Evolutionary conservation across 1,140 invertebrate genomes (phyloP).

Genomic region (Himalopsyche phryganea): DNA sequence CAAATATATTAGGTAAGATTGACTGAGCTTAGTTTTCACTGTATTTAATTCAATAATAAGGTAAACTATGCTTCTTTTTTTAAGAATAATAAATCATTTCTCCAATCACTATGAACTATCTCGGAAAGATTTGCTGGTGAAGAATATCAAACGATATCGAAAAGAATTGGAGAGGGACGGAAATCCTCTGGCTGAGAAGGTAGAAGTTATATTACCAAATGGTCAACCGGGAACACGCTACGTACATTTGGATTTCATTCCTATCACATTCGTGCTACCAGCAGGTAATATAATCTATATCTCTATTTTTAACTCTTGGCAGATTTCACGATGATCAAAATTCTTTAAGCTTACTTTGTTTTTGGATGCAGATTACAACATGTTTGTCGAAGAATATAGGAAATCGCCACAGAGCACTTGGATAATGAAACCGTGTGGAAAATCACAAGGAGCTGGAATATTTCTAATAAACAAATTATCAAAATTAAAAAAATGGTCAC

Average conservation of each 20-base stretch:
- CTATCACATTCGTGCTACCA: slow-evolving; percentile 88
- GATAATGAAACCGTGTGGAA: slow-evolving; percentile 97
- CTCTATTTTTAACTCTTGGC: neutral
- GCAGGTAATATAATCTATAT: slow-evolving; percentile 53
- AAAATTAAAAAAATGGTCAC: slow-evolving; percentile 83
- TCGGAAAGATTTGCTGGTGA: slow-evolving; percentile 90
- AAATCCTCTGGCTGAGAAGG: slow-evolving; percentile 76
- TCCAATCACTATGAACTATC: slow-evolving; percentile 94
- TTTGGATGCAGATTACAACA: slow-evolving; percentile 73
- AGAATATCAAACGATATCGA: slow-evolving; percentile 92
- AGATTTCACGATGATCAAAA: neutral
- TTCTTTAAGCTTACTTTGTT: too few relatives aligned
- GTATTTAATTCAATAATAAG: too few relatives aligned
- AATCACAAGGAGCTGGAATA: slow-evolving; percentile 84
- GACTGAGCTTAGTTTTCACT: too few relatives aligned
- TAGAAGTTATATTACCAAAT: slow-evolving; percentile 47
- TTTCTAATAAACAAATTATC: slow-evolving; percentile 87
- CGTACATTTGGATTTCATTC: slow-evolving; percentile 84
- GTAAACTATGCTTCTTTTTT: too few relatives aligned
- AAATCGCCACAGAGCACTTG: slow-evolving; percentile 90
- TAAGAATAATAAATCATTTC: slow-evolving; percentile 80
- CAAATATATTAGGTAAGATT: too few relatives aligned
- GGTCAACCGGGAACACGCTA: slow-evolving; percentile 73
- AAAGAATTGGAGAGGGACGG: slow-evolving; percentile 89
- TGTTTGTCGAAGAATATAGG: slow-evolving; percentile 92